phyloP scores from a whole-genome alignment of 2,888 invertebrate species.

The Lepidocyrtinus sp. region DNA sequence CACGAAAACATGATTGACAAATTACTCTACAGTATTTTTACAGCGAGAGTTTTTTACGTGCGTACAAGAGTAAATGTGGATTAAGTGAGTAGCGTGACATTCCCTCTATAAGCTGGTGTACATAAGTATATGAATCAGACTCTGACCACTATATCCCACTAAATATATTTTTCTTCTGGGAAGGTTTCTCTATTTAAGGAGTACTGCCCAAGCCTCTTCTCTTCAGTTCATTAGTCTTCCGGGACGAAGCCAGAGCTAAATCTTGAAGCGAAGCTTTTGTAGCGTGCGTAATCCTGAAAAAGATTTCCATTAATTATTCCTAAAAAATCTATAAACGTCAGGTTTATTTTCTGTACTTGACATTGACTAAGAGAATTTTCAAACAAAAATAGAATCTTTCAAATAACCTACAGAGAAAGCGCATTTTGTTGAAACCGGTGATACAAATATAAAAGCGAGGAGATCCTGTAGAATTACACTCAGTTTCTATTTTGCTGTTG shows the following conservation, averaged over 20 bases:
- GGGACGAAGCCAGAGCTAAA: constrained; percentile 45
- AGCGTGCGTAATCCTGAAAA: not conserved
- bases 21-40: not conserved
- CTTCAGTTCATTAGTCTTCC: constrained; percentile 58
- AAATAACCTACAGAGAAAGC: not conserved
- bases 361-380: not conserved
- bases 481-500: not conserved
- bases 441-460: not conserved
- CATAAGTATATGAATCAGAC: not conserved
- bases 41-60: not conserved
- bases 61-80: not conserved
- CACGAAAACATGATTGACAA: not conserved
- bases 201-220: constrained; percentile 23
- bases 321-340: not conserved
- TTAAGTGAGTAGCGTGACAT: not conserved
- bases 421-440: not conserved
- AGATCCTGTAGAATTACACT: not conserved
- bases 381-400: not conserved
- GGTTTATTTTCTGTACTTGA: not conserved
- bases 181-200: constrained; percentile 44
- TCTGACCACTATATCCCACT: not conserved
- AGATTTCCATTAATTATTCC: not conserved
- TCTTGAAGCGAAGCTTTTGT: not conserved
- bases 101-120: not conserved
- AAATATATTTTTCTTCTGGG: not conserved